These are phyloP conservation scores for Cyrtorhinus lividipennis DNA, from an alignment of 1,140 invertebrate genomes.

Conservation along the genomic window DNA sequence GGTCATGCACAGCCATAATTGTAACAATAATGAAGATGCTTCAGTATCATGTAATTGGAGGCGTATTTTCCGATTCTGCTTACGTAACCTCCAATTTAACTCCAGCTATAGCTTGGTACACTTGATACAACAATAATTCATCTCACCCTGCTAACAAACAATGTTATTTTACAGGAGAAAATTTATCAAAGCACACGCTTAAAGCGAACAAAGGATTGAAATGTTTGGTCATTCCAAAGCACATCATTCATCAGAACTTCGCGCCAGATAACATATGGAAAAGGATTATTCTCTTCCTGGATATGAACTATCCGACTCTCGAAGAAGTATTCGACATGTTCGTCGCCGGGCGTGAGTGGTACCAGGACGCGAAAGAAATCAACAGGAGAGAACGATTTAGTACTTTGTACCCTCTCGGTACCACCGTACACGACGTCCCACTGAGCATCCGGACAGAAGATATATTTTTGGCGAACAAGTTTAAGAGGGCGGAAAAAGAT, in stretches of 20 bases:
- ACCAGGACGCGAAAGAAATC: neutral
- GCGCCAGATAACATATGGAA: constrained; percentile 15
- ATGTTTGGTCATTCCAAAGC: constrained; percentile 13
- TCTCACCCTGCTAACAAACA: no score
- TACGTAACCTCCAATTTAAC: no score
- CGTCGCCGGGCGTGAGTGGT: constrained; percentile 10
- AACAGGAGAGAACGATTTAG: neutral
- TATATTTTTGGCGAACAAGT: neutral
- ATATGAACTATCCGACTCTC: constrained; percentile 11
- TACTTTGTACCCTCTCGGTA: neutral
- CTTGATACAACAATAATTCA: no score
- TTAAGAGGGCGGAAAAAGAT: neutral
- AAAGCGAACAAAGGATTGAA: constrained; percentile 12
- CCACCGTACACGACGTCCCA: neutral
- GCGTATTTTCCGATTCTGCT: no score
- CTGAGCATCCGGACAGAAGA: neutral
- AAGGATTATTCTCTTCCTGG: constrained; percentile 15
- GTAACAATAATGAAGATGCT: no score
- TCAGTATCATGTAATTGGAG: no score
- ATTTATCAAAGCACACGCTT: constrained; percentile 11
- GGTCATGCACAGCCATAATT: no score
- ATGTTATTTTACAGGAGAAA: constrained; percentile 17
- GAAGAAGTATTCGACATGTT: constrained; percentile 15
- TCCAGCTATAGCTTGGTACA: no score
- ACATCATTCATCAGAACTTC: constrained; percentile 15